Conservation (phyloP, 2,113 vertebrate genomes). For the Morone chrysops region DNA sequence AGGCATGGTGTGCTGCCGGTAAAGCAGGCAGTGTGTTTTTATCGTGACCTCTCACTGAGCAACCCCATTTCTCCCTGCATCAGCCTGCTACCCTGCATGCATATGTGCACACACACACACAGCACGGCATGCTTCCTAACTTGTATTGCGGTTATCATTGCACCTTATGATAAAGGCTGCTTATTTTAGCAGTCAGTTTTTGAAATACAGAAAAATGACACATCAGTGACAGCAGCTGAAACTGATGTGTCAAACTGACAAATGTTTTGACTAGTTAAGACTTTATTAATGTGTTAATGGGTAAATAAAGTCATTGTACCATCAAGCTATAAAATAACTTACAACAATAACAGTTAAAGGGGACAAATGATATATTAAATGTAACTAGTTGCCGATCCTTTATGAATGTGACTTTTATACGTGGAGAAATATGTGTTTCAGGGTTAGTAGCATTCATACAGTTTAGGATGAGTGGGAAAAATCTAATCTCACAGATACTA, state of each 20-base stretch:
- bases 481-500: not conserved
- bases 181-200: not conserved
- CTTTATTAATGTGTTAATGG: not conserved
- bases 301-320: too few species aligned
- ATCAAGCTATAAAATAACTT: too few species aligned
- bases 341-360: too few species aligned
- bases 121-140: rapidly evolving
- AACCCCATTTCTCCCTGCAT: slow-evolving; percentile 1
- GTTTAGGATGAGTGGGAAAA: not conserved
- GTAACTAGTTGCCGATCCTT: not conserved
- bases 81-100: not conserved
- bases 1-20: not conserved
- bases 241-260: too few species aligned
- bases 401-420: not conserved
- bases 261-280: too few species aligned
- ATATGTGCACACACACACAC: not conserved
- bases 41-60: slow-evolving; percentile 35
- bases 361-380: too few species aligned
- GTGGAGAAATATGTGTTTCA: not conserved
- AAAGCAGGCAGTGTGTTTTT: slow-evolving; percentile 21
- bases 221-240: not conserved
- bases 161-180: not conserved
- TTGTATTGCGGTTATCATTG: not conserved
- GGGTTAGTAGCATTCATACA: too few species aligned
- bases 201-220: not conserved